Evolutionary conservation across 2,888 invertebrate species (phyloP).

Genomic region (Neoascia interrupta): DNA sequence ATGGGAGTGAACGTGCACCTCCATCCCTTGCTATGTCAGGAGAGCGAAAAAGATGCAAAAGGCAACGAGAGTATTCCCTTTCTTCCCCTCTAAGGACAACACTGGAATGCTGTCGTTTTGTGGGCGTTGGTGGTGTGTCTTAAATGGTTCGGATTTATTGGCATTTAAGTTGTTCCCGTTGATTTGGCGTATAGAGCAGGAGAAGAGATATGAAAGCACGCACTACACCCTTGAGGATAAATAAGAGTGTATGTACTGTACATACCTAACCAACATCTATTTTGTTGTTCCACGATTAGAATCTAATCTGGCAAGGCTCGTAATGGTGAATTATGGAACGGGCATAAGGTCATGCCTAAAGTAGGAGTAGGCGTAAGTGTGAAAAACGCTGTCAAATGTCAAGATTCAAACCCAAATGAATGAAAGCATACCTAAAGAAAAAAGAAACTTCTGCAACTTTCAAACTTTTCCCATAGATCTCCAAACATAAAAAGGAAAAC

Average conservation of each 20-base stretch:
- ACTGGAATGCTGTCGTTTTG: slow-evolving; percentile 57
- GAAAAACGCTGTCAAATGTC: too few relatives aligned
- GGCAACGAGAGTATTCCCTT: slow-evolving; percentile 55
- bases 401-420: too few relatives aligned
- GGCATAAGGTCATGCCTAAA: too few relatives aligned
- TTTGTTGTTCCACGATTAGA: slow-evolving; percentile 4
- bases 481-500: neutral
- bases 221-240: slow-evolving; percentile 4
- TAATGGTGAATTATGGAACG: too few relatives aligned
- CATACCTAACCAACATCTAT: too few relatives aligned
- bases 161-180: slow-evolving; percentile 79
- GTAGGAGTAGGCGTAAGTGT: too few relatives aligned
- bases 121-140: slow-evolving; percentile 25
- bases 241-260: slow-evolving; percentile 1
- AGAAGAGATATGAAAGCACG: neutral
- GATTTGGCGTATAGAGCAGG: slow-evolving; percentile 76
- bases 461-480: too few relatives aligned
- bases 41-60: slow-evolving; percentile 69
- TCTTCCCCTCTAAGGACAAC: slow-evolving; percentile 60
- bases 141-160: slow-evolving; percentile 74
- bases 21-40: slow-evolving; percentile 70
- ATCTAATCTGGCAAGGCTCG: slow-evolving; percentile 8
- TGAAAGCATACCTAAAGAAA: too few relatives aligned
- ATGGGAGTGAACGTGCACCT: too few relatives aligned
- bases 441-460: neutral